Base-by-base conservation (phyloP, 2,113 vertebrate genomes). In the Elephantulus edwardii region DNA sequence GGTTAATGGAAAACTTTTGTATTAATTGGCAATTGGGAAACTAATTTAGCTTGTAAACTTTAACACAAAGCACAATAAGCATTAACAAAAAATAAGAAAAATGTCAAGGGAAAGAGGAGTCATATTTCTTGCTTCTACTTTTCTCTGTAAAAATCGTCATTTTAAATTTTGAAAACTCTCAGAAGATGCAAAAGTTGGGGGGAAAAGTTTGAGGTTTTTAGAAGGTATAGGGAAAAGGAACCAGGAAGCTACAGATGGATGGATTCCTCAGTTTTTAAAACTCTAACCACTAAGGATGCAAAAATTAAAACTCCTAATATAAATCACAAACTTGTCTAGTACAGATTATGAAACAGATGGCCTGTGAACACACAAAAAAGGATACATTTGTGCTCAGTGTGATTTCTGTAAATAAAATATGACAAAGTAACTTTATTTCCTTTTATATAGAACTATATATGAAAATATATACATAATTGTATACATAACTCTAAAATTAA, bases 341-440 rank as follows among this genome's bases (percentile, higher is more conserved):
- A 54, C 76, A 83, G 74, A 88, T 80, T 91, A 88, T 52, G 83
- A 86, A 95, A 80, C 83, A 94, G 91, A 89, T 93, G 95, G 89
- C 68, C 42, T 77, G 52, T 77, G 64, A 93, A 71, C 33, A 83
- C 22, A 77, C 66, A 68, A 75, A 83, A 68, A 94, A 70, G 42
- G 76, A 90, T 83, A 33, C 80, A 83, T 90, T 88, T 90, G 80
- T 75, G 38, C 84, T 88, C 86, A 90, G 83, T 71, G 46, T 93
- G 92, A 93, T 74, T 28, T 72, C 83, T 19, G 48, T 83, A 86
- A 95, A 93, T 90, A 86, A 91, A 95, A 94, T 24, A 92, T 80
- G 76, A 72, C 79, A 91, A 89, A 90, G 71, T 80, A 82, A 94
- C 94, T 91, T 83, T 91, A 90, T 90, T 92, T 82, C 13, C 17